phyloP scores from a whole-genome alignment of 2,113 vertebrate species.

The Tachuris rubrigastra region DNA sequence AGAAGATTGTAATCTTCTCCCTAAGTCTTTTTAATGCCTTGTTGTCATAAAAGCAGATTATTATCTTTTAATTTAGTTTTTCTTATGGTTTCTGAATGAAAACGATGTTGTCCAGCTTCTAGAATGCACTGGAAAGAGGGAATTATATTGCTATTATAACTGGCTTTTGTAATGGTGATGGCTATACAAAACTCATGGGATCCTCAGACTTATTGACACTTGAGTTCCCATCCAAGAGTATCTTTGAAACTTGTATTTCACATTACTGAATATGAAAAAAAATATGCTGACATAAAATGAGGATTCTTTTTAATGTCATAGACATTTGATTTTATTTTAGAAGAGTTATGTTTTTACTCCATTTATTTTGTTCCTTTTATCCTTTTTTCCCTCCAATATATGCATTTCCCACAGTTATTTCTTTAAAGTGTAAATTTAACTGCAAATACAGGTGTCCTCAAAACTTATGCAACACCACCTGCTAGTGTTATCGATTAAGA shows the following conservation, averaged over 20 bases:
- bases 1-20: background rate
- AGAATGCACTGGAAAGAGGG: background rate
- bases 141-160: background rate
- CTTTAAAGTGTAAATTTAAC: background rate
- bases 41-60: background rate
- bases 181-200: background rate
- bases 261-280: background rate
- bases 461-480: background rate
- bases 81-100: background rate
- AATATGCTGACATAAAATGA: background rate
- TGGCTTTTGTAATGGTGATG: background rate
- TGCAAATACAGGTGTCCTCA: background rate
- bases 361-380: background rate
- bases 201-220: background rate
- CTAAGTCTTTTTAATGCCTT: background rate
- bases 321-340: background rate
- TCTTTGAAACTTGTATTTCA: background rate
- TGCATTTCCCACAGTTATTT: background rate
- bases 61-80: background rate
- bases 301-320: background rate
- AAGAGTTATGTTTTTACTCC: background rate
- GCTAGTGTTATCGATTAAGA: background rate
- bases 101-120: background rate
- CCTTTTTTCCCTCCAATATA: background rate
- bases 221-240: background rate